Evolutionary conservation across 2,797 vertebrate genomes (phyloP).

Genomic region (Remorina albescens): DNA sequence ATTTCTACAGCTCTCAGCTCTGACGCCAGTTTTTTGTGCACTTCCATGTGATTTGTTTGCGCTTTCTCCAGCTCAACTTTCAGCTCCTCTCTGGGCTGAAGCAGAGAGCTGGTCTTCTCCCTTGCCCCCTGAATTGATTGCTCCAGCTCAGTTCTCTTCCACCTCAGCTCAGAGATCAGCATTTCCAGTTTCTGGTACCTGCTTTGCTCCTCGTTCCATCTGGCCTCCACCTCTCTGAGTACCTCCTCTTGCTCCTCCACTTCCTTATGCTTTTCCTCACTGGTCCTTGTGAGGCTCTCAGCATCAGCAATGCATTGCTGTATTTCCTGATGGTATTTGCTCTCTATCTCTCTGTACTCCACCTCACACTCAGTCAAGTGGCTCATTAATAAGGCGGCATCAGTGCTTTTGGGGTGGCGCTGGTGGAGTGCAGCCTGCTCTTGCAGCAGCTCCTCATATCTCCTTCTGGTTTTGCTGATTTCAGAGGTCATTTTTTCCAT

Average conservation of each 20-base stretch:
- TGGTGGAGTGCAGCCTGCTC: slow-evolving; percentile 64
- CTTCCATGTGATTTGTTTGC: slow-evolving; percentile 17
- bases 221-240: slow-evolving; percentile 62
- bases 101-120: slow-evolving; percentile 48
- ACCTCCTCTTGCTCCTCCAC: slow-evolving; percentile 53
- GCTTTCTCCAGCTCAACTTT: slow-evolving; percentile 59
- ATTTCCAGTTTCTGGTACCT: slow-evolving; percentile 35
- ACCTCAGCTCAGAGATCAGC: slow-evolving; percentile 35
- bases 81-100: slow-evolving; percentile 62
- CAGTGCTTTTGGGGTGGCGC: slow-evolving; percentile 32
- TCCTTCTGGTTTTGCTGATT: slow-evolving; percentile 39
- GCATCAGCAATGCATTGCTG: slow-evolving; percentile 31
- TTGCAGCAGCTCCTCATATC: slow-evolving; percentile 55
- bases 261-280: slow-evolving; percentile 61
- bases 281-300: slow-evolving; percentile 31
- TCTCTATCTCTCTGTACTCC: slow-evolving; percentile 48
- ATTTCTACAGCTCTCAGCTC: slow-evolving; percentile 68
- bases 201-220: slow-evolving; percentile 42
- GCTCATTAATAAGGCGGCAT: slow-evolving; percentile 40
- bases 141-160: slow-evolving; percentile 51
- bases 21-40: slow-evolving; percentile 42
- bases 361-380: slow-evolving; percentile 30
- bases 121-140: slow-evolving; percentile 30
- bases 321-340: slow-evolving; percentile 25
- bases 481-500: slow-evolving; percentile 50